phyloP scores from a whole-genome alignment of 2,888 invertebrate species.

The Hemicrepidius hirtus region DNA sequence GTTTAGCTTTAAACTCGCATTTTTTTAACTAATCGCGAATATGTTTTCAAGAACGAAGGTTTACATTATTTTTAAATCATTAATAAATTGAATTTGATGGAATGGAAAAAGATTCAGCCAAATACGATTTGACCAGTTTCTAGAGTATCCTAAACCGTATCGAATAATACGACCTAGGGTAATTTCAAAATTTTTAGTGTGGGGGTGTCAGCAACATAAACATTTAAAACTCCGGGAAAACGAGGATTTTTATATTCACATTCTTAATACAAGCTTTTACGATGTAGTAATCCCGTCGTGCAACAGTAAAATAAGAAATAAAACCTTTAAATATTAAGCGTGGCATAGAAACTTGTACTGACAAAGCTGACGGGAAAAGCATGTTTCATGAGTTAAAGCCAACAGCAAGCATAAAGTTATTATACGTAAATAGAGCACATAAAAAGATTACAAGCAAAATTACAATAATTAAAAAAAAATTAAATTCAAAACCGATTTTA shows the following conservation, averaged over 20 bases:
- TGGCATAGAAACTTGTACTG: background rate
- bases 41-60: background rate
- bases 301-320: conserved; percentile 42
- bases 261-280: conserved; percentile 44
- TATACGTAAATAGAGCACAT: conserved; percentile 14
- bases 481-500: too few relatives aligned
- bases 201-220: conserved; percentile 19
- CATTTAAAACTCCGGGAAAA: conserved; percentile 43
- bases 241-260: conserved; percentile 42
- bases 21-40: conserved; percentile 7
- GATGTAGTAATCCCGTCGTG: conserved; percentile 36
- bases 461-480: background rate
- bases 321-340: conserved; percentile 34
- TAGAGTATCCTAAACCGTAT: background rate
- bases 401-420: conserved; percentile 32
- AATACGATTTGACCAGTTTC: conserved; percentile 1
- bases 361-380: background rate
- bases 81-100: background rate
- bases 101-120: background rate
- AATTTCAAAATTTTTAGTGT: conserved; percentile 12
- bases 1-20: conserved; percentile 5
- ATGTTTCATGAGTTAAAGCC: conserved; percentile 3
- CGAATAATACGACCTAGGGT: conserved; percentile 11
- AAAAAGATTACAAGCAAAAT: conserved; percentile 5
- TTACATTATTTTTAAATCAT: background rate